Evolutionary conservation across 1,140 invertebrate species (phyloP), one percentile per base, ranked within the genome.

Genomic region (Philaenus spumarius): DNA sequence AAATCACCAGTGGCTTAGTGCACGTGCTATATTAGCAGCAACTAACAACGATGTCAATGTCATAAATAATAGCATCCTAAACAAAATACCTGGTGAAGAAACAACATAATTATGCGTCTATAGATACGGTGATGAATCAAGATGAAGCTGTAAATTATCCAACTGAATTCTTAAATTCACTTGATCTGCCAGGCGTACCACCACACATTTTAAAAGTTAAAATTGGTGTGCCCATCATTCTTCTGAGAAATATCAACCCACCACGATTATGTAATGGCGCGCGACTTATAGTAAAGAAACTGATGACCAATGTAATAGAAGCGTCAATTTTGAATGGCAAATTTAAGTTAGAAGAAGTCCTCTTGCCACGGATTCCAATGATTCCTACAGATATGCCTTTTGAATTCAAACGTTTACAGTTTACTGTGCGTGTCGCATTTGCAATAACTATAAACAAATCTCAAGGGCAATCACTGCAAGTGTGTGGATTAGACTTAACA

Each of bases 231-330:
- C 61, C 67, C 14, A 68, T 77, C 23, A 75, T 77, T 39, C 47
- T 77, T 35, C 57, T 77, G 5, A 60, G 66, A 53, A 72, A 72
- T 60, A 59, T 70, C 50, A 69, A 69, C 42, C 64, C 68, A 55
- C 69, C 73, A 60, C 20, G 63, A 60, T 67, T 76, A 22, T 77
- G 69, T 63, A 77, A 74, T 63, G 73, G 72, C 22, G 77, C 75
- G 52, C 30, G 72, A 65, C 64, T 77, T 22, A 55, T 39, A 30
- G 66, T 75, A 42, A 71, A 68, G 67, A 71, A 68, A 63, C 61
- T 73, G 52, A 70, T 64, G 52, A 62, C 48, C 11, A n/a, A n/a
- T n/a, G n/a, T n/a, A n/a, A n/a, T n/a, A n/a, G n/a, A 71, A 55
- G 37, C 56, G 2, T 54, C 43, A 22, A 60, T 63, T 39, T 20